Percentiles rank a stretch among this genome's conserved stretches.
Evolutionary conservation across 2,797 vertebrate genomes (phyloP).

Genomic region (Tolypeutes matacus): DNA sequence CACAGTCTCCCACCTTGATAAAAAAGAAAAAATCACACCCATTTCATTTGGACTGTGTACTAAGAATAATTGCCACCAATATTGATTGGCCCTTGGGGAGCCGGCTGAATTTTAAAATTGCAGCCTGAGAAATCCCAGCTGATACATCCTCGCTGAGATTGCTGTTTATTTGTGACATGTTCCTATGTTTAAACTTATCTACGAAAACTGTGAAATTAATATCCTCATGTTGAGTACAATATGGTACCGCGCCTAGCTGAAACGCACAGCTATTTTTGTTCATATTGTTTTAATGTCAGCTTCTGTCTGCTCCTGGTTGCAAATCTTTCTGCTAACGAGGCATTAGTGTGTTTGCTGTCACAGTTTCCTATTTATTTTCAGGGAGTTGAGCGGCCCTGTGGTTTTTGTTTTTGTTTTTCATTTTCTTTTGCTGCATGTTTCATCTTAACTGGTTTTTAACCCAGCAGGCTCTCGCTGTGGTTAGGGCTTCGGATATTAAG

Average conservation of each 20-base stretch:
- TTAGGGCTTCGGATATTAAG: background rate
- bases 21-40: constrained; percentile 64
- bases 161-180: constrained; percentile 80
- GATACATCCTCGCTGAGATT: constrained; percentile 56
- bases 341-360: background rate
- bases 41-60: constrained; percentile 71
- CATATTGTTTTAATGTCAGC: background rate
- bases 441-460: background rate
- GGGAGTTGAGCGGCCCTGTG: background rate
- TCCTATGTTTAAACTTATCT: constrained; percentile 83
- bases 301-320: background rate
- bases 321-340: background rate
- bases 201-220: constrained; percentile 78
- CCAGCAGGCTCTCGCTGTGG: accelerated
- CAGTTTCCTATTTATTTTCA: background rate
- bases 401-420: background rate
- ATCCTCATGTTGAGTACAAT: constrained; percentile 60
- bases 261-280: constrained; percentile 25
- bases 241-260: constrained; percentile 16
- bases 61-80: constrained; percentile 85
- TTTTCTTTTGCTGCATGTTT: background rate
- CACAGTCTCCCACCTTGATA: constrained; percentile 1
- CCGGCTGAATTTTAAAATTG: constrained; percentile 82
- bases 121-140: constrained; percentile 84
- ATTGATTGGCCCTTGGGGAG: constrained; percentile 87